phyloP scores from a whole-genome alignment of 2,113 vertebrate genomes.

The Polypterus bichir region DNA sequence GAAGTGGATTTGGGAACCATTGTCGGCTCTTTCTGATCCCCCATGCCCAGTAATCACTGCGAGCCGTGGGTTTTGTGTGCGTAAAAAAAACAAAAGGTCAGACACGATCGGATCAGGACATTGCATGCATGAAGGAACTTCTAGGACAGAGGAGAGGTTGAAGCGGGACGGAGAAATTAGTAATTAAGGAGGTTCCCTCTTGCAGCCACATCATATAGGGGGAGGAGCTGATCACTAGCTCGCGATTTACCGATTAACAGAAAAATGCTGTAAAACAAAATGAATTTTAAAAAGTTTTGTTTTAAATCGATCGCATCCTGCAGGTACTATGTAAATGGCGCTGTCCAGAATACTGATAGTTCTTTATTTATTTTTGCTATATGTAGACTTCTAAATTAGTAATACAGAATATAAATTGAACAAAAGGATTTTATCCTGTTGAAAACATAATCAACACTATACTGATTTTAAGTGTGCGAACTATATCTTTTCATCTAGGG shows the following conservation, averaged over 20 bases:
- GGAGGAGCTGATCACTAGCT: conserved; percentile 37
- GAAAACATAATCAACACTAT: too few species aligned
- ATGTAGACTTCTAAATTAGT: too few species aligned
- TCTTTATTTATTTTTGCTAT: too few species aligned
- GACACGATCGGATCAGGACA: conserved; percentile 24
- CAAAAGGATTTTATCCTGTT: too few species aligned
- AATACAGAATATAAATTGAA: too few species aligned
- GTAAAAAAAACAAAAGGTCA: conserved; percentile 20
- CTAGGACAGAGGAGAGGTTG: conserved; percentile 20
- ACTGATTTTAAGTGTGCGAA: too few species aligned
- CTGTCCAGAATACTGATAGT: too few species aligned
- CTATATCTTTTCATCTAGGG: too few species aligned
- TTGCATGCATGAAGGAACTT: conserved; percentile 32
- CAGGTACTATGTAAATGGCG: too few species aligned
- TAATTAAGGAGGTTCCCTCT: conserved; percentile 48
- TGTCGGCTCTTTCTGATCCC: conserved; percentile 43
- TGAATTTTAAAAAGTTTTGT: not conserved
- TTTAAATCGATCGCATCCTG: not conserved
- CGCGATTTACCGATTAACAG: conserved; percentile 13
- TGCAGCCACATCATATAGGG: conserved; percentile 25
- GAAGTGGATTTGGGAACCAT: conserved; percentile 50
- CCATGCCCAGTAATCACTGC: conserved; percentile 32
- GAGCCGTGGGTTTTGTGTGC: conserved; percentile 12
- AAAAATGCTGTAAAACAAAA: conserved; percentile 1
- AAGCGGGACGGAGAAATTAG: conserved; percentile 35